Evolutionary conservation across 2,113 vertebrate species (phyloP).

Genomic region (Zeus faber): DNA sequence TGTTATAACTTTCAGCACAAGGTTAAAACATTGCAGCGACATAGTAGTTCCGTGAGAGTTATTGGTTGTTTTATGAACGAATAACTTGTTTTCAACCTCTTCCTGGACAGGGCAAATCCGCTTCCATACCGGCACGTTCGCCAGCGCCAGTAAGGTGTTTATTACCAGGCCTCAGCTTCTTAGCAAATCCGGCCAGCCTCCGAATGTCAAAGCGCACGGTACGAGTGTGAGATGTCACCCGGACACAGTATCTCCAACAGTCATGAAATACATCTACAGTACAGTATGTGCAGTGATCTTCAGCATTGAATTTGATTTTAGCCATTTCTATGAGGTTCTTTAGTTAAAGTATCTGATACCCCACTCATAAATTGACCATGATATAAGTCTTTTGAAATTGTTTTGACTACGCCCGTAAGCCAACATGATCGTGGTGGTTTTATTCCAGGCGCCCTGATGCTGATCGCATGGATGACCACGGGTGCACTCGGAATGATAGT

Average conservation of each 20-base stretch:
- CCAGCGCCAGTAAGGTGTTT: slow-evolving; percentile 30
- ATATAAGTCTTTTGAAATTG: no score
- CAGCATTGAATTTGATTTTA: not conserved
- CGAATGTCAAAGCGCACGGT: slow-evolving; percentile 59
- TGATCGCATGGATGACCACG: slow-evolving; percentile 78
- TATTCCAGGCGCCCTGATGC: slow-evolving; percentile 74
- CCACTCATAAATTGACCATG: no score
- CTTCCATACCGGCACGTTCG: slow-evolving; percentile 41
- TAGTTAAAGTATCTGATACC: no score
- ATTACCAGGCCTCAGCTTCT: slow-evolving; percentile 29
- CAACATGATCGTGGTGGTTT: not conserved
- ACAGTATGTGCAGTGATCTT: no score
- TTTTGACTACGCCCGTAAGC: not conserved
- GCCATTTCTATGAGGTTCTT: no score
- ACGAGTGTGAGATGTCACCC: slow-evolving; percentile 7
- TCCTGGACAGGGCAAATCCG: slow-evolving; percentile 57
- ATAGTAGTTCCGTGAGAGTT: no score
- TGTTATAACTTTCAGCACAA: no score
- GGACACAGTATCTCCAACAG: no score
- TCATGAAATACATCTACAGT: no score
- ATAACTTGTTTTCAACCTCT: no score
- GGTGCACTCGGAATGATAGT: slow-evolving; percentile 77
- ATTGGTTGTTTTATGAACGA: no score
- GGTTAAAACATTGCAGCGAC: no score
- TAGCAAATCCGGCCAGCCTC: not conserved